Conservation (phyloP, 1,140 invertebrate species). For the Nasonia giraulti region DNA sequence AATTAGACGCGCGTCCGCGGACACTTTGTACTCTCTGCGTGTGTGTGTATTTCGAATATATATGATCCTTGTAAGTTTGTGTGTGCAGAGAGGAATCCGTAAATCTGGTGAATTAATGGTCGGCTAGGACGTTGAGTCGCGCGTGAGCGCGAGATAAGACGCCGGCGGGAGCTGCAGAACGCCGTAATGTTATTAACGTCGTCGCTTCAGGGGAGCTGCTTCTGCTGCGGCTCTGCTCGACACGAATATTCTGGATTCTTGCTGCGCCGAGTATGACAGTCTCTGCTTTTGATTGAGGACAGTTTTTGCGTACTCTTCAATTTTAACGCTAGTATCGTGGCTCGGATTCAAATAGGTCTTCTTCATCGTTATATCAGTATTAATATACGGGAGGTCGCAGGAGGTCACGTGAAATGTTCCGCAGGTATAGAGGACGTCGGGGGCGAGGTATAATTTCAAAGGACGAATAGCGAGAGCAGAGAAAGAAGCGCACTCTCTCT, state of each 20-base stretch:
- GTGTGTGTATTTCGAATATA: background rate
- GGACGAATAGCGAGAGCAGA: background rate
- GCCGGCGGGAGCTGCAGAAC: background rate
- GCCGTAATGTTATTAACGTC: conserved; percentile 40
- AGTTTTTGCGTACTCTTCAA: background rate
- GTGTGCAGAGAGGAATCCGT: conserved; percentile 30
- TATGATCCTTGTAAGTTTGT: background rate
- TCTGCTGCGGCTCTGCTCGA: conserved; percentile 26
- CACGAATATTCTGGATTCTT: conserved; percentile 48
- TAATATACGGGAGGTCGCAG: background rate
- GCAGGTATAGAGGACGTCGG: background rate
- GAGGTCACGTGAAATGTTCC: background rate
- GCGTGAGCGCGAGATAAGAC: background rate
- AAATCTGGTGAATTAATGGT: conserved; percentile 48
- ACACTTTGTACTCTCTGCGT: conserved; percentile 27
- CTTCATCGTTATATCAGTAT: background rate
- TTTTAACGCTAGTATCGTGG: background rate
- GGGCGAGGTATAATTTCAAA: conserved; percentile 26
- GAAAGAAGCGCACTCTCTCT: conserved; percentile 43
- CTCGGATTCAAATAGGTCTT: too few species aligned
- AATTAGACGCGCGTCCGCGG: conserved; percentile 33
- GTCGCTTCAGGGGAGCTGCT: background rate
- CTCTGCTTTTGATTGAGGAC: background rate
- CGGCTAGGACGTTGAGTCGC: background rate
- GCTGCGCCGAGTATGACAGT: background rate